Evolutionary conservation across 2,797 vertebrate species (phyloP).

Genomic region (Salmo trutta): DNA sequence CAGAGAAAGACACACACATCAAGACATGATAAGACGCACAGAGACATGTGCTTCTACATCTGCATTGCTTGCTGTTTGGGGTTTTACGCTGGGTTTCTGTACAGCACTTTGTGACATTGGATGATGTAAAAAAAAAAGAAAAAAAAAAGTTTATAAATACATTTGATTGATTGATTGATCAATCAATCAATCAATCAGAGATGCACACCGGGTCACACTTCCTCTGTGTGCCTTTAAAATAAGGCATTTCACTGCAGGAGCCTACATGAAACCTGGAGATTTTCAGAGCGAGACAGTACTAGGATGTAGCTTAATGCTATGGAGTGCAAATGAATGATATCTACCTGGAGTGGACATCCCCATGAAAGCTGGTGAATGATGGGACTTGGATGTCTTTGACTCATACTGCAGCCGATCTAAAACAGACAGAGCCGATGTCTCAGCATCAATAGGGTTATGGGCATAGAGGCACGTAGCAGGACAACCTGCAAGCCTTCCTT

Average conservation of each 20-base stretch:
- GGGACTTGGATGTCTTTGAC: slow-evolving; percentile 90
- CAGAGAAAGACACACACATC: not conserved
- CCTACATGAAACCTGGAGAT: not conserved
- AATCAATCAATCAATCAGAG: not conserved
- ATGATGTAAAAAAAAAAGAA: too few species aligned
- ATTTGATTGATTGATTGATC: too few species aligned
- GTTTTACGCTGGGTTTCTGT: too few species aligned
- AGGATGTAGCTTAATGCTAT: slow-evolving; percentile 9
- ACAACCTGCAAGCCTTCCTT: not conserved
- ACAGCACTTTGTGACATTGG: too few species aligned
- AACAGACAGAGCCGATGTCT: slow-evolving; percentile 36
- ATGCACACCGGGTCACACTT: not conserved
- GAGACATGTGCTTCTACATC: too few species aligned
- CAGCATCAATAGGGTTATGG: not conserved
- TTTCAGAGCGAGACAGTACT: not conserved
- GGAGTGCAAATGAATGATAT: slow-evolving; percentile 58
- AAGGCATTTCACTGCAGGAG: not conserved
- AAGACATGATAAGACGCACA: too few species aligned
- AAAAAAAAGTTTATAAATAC: too few species aligned
- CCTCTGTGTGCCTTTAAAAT: not conserved
- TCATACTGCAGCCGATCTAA: slow-evolving; percentile 97
- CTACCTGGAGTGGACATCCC: slow-evolving; percentile 76
- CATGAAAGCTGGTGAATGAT: slow-evolving; percentile 73
- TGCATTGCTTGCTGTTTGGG: too few species aligned
- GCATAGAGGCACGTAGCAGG: not conserved